Conservation (phyloP, 2,888 invertebrate species). For the Agrotis clavis region DNA sequence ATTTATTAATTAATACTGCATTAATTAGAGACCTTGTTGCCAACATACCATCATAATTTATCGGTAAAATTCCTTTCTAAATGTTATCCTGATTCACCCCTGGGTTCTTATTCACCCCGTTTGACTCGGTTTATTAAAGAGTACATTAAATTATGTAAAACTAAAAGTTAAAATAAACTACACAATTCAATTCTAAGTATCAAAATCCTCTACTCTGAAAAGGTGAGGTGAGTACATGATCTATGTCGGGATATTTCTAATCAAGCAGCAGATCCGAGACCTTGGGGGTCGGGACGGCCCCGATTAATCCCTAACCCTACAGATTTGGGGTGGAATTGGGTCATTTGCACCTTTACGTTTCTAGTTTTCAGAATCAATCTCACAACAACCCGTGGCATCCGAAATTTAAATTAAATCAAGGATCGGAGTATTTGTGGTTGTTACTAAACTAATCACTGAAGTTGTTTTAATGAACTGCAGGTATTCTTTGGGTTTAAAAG, state of each 20-base stretch:
- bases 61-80: too few relatives aligned
- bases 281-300: slow-evolving; percentile 50
- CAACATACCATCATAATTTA: too few relatives aligned
- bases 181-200: not conserved
- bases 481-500: too few relatives aligned
- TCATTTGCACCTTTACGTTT: slow-evolving; percentile 58
- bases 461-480: not conserved
- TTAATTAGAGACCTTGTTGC: too few relatives aligned
- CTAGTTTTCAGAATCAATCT: slow-evolving; percentile 50
- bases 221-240: slow-evolving; percentile 45
- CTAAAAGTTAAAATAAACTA: not conserved
- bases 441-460: slow-evolving; percentile 11
- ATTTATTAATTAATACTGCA: too few relatives aligned
- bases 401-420: slow-evolving; percentile 34
- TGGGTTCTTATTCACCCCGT: too few relatives aligned
- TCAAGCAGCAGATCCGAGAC: slow-evolving; percentile 58
- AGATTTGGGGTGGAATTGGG: slow-evolving; percentile 61
- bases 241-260: slow-evolving; percentile 51
- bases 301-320: slow-evolving; percentile 61
- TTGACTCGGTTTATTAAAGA: too few relatives aligned
- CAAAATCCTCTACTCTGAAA: not conserved
- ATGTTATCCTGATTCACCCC: too few relatives aligned
- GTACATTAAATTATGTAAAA: not conserved
- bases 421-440: slow-evolving; percentile 7
- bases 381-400: slow-evolving; percentile 21